Conservation (phyloP, 2,888 invertebrate species). For the Drosophila yooni region DNA sequence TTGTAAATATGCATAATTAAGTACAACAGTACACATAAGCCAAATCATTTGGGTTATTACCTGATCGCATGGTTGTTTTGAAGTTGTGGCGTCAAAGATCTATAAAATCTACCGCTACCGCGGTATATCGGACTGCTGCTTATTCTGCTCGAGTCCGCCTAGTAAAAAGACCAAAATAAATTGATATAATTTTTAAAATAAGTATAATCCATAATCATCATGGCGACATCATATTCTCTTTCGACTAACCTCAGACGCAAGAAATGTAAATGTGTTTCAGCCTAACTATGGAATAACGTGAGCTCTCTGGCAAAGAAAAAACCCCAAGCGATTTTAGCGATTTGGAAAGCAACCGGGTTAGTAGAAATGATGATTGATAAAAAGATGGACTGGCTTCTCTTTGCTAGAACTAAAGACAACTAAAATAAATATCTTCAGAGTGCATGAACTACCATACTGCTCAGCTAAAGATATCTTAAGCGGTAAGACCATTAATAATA, state of each 20-base stretch:
- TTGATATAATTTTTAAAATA: not conserved
- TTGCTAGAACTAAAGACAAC: not conserved
- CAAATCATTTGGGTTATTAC: slow-evolving; percentile 34
- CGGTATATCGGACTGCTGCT: slow-evolving; percentile 81
- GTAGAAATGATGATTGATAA: too few species aligned
- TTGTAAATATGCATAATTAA: not conserved
- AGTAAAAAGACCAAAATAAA: slow-evolving; percentile 3
- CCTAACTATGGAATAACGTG: not conserved
- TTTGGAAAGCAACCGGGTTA: not conserved
- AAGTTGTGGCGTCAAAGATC: slow-evolving; percentile 87
- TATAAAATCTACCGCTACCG: slow-evolving; percentile 39
- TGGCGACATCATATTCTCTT: not conserved
- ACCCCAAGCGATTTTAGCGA: not conserved
- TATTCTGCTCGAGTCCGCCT: slow-evolving; percentile 58
- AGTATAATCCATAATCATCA: not conserved
- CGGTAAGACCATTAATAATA: not conserved
- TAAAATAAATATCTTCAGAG: not conserved
- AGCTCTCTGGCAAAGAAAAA: not conserved
- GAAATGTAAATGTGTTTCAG: not conserved
- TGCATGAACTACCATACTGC: not conserved
- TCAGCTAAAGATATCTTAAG: not conserved
- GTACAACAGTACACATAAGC: not conserved
- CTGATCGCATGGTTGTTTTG: slow-evolving; percentile 81
- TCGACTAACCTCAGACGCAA: not conserved
- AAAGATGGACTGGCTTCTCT: not conserved